Evolutionary conservation across 1,140 invertebrate genomes (phyloP), one percentile per base, ranked within the genome.

Genomic region (Callitettix versicolor): DNA sequence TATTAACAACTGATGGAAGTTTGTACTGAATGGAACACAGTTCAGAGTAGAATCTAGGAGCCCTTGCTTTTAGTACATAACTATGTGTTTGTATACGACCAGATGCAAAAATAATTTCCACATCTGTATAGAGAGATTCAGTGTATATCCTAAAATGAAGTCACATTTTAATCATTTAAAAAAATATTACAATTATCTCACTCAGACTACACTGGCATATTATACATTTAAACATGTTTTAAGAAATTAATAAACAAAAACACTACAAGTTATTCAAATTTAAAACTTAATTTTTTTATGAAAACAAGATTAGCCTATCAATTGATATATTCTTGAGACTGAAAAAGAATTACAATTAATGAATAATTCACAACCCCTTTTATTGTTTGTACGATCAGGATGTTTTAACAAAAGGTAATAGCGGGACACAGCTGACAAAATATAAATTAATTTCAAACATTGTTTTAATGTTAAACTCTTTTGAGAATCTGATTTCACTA

Each of bases 71-170:
- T 57, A 75, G 34, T 43, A 75, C 69, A 59, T 71, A 71, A 59
- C 64, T 62, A 62, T 75, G 71, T 47, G 68, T 66, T 61, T 63
- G 55, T 62, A 74, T 65, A 58, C 68, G 57, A 56, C 67, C 66
- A 61, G 61, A 67, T 62, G 64, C 68, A 60, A 72, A 63, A 62
- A 69, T 60, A 62, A 75, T 69, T 59, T 71, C 68, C 59, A 74
- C 64, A 67, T 75, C 73, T 57, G 63, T 67, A 65, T 72, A 65
- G 47, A 72, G 63, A 60, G 67, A 69, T 43, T 71, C 68, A 54
- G 63, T 66, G 63, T 69, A 70, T 63, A 74, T 71, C 71, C 73
- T 74, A 64, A 40, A 71, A 69, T 58, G 58, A n/a, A 56, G 43
- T 20, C 47, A 20, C 48, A 41, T 55, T 41, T 53, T 21, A 57